Evolutionary conservation across 1,140 invertebrate genomes (phyloP).

Genomic region (Hirudo medicinalis): DNA sequence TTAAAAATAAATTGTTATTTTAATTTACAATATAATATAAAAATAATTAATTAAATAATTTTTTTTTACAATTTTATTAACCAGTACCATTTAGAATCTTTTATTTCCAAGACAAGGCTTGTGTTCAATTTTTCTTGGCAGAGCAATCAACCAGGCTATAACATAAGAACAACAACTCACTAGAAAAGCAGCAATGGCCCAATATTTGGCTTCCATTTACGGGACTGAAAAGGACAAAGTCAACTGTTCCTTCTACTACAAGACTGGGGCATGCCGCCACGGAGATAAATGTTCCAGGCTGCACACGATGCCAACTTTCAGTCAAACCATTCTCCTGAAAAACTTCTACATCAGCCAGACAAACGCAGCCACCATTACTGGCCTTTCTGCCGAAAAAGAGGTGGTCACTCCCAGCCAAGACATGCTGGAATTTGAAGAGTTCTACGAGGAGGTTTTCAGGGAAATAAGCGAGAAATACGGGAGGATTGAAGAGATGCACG

Average conservation of each 20-base stretch:
- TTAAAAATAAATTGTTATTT: no score
- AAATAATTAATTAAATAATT: no score
- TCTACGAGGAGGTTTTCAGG: slow-evolving; percentile 97
- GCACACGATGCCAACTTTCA: slow-evolving; percentile 56
- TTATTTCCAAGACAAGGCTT: no score
- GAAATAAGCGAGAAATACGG: slow-evolving; percentile 98
- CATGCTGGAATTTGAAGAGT: slow-evolving; percentile 98
- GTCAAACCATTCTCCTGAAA: slow-evolving; percentile 85
- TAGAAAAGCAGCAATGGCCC: slow-evolving; percentile 58
- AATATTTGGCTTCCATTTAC: slow-evolving; percentile 97
- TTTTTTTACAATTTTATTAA: no score
- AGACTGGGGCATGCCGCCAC: slow-evolving; percentile 96
- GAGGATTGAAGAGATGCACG: slow-evolving; percentile 99
- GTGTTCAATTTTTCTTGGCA: no score
- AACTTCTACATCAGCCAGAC: slow-evolving; percentile 95
- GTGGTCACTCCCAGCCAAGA: slow-evolving; percentile 51
- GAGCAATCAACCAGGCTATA: no score
- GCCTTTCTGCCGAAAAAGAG: slow-evolving; percentile 60
- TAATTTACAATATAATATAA: no score
- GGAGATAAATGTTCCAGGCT: slow-evolving; percentile 87
- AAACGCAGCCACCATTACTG: slow-evolving; percentile 88
- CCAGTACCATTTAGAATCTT: no score
- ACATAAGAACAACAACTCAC: no score
- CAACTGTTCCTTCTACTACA: slow-evolving; percentile 99
- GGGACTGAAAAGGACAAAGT: slow-evolving; percentile 99